Conservation (phyloP, 2,888 invertebrate genomes). For the Pardosa pseudoannulata region DNA sequence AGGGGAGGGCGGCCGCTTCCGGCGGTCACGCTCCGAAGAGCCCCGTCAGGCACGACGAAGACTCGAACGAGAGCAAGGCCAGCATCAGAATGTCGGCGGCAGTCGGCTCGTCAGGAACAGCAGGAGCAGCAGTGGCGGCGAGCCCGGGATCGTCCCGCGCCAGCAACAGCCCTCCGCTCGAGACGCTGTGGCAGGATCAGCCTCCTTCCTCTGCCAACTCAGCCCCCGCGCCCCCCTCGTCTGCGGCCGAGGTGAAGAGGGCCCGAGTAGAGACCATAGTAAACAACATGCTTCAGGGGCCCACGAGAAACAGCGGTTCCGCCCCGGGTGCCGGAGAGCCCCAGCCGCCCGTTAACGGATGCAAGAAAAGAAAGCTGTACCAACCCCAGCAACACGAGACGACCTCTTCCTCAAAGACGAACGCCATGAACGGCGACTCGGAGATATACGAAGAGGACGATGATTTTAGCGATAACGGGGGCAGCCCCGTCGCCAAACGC, state of each 20-base stretch:
- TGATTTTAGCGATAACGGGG: constrained; percentile 80
- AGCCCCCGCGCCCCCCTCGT: background rate
- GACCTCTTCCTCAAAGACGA: constrained; percentile 13
- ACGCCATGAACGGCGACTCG: constrained; percentile 33
- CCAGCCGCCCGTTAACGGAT: constrained; percentile 90
- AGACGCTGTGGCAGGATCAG: constrained; percentile 13
- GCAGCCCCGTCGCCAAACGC: constrained; percentile 79
- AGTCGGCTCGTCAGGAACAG: background rate
- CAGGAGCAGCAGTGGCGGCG: constrained; percentile 27
- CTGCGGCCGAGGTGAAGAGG: constrained; percentile 85
- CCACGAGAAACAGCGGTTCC: constrained; percentile 71
- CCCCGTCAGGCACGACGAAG: constrained; percentile 56
- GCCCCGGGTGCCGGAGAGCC: constrained; percentile 29
- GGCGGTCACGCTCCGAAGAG: constrained; percentile 61
- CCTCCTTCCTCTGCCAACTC: background rate
- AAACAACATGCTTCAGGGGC: constrained; percentile 85
- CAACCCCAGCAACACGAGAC: constrained; percentile 91
- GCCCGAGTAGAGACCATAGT: constrained; percentile 97
- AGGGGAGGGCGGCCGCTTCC: constrained; percentile 83
- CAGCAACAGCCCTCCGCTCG: constrained; percentile 46
- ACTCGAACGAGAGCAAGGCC: constrained; percentile 56
- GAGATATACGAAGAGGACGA: constrained; percentile 66
- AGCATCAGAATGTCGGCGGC: constrained; percentile 53
- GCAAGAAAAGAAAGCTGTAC: constrained; percentile 96
- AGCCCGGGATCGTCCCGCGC: constrained; percentile 57